Evolutionary conservation across 2,797 vertebrate species (phyloP).

Genomic region (Austrolebias charrua): DNA sequence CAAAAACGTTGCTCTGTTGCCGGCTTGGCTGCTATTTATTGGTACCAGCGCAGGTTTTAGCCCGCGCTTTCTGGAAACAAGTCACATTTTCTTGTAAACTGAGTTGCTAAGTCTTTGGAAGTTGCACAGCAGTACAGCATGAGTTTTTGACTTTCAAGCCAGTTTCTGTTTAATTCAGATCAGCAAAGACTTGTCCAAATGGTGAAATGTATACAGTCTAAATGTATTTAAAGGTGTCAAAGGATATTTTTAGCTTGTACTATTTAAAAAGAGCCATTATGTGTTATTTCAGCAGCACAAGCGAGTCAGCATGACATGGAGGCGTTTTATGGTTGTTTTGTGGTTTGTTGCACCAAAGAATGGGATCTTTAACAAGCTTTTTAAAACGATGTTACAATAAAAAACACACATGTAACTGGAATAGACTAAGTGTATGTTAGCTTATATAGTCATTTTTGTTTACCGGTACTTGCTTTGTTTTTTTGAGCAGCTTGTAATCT

Average conservation of each 20-base stretch:
- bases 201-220: neutral
- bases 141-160: slow-evolving; percentile 11
- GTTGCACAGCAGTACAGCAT: slow-evolving; percentile 2
- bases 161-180: slow-evolving; percentile 1
- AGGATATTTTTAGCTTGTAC: too few species aligned
- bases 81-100: slow-evolving; percentile 13
- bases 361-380: too few species aligned
- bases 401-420: neutral
- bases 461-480: slow-evolving; percentile 14
- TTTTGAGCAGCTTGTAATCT: neutral
- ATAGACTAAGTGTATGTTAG: neutral
- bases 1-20: slow-evolving; percentile 20
- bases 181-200: neutral
- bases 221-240: too few species aligned
- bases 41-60: slow-evolving; percentile 29
- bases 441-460: slow-evolving; percentile 4
- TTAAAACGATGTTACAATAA: too few species aligned
- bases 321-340: slow-evolving; percentile 4
- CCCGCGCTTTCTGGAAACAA: slow-evolving; percentile 9
- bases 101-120: slow-evolving; percentile 1
- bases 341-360: neutral
- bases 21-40: slow-evolving; percentile 24
- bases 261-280: too few species aligned
- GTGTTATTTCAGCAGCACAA: neutral
- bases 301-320: slow-evolving; percentile 3